Evolutionary conservation across 2,888 invertebrate genomes (phyloP), one percentile per base, ranked within the genome.

Genomic region (Rhamphomyia laevipes): DNA sequence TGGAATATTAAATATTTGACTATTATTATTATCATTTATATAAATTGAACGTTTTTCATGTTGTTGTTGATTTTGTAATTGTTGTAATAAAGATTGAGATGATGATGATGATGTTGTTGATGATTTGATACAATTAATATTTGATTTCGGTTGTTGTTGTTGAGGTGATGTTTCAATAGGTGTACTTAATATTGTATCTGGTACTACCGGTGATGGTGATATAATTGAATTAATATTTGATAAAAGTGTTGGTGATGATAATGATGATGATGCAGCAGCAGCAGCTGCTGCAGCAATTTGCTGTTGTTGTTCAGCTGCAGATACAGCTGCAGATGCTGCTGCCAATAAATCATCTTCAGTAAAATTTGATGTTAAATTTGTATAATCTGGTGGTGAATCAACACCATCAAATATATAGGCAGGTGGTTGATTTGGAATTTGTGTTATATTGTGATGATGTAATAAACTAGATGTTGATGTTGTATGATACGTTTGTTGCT

Each of bases 191-290:
- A 68, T 55, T 51, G 63, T 58, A 51, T 69, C 69, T 48, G 68
- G 69, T 54, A 69, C 67, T 56, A 68, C 65, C 55, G 69, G 65
- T 16, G 69, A 67, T 33, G 68, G 69, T 47, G 68, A 68, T 49
- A 68, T 68, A 56, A 69, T 69, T 54, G 68, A 67, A 58, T 68
- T 69, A 50, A 68, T 63, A 55, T 66, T 68, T 40, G 68, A 68
- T 51, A 65, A 54, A 53, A 64, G 61, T 42, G 62, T 61, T 45
- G 68, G 58, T 33, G 66, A 61, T 10, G 62, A 58, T 41, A 62
- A 59, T 35, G 60, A 56, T 44, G 65, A 60, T 23, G 60, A 56
- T 31, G 59, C 60, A 2, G 23, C 6, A 7, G 13, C 30, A n/a
- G 12, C 17, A 17, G 23, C 13, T 11, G 23, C 13, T 11, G 27